Conservation (phyloP, 2,888 invertebrate genomes). For the Acanthoscelides obtectus region DNA sequence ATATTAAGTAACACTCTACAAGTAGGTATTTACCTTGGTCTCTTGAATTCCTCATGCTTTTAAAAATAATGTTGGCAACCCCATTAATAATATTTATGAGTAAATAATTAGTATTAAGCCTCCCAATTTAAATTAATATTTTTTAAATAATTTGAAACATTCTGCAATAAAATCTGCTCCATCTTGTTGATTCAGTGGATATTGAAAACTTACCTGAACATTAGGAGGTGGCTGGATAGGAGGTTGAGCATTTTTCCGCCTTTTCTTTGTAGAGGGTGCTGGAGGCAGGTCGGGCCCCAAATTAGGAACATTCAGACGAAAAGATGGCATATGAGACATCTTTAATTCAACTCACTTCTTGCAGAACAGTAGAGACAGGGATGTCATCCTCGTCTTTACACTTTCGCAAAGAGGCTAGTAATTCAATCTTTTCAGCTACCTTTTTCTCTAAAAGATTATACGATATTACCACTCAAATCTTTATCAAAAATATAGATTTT, state of each 20-base stretch:
- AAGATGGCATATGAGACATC: conserved; percentile 46
- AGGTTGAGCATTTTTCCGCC: conserved; percentile 70
- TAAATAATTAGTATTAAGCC: no score
- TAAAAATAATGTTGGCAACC: no score
- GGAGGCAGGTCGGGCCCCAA: conserved; percentile 56
- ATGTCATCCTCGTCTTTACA: conserved; percentile 45
- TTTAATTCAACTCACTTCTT: neutral
- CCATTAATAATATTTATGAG: no score
- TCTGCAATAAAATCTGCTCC: no score
- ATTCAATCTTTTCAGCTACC: neutral
- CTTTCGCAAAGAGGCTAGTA: conserved; percentile 30
- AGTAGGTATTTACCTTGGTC: no score
- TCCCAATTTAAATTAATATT: no score
- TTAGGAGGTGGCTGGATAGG: conserved; percentile 65
- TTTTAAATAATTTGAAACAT: no score
- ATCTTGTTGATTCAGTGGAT: no score
- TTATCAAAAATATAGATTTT: no score
- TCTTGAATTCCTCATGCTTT: no score
- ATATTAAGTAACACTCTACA: no score
- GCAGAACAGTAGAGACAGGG: neutral
- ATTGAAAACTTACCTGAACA: conserved; percentile 48
- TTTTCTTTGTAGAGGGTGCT: conserved; percentile 80
- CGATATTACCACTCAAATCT: conserved; percentile 1
- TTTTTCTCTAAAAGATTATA: neutral
- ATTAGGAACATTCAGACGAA: conserved; percentile 45